Base-by-base conservation (phyloP, 2,797 vertebrate species). In the Coluber constrictor region DNA sequence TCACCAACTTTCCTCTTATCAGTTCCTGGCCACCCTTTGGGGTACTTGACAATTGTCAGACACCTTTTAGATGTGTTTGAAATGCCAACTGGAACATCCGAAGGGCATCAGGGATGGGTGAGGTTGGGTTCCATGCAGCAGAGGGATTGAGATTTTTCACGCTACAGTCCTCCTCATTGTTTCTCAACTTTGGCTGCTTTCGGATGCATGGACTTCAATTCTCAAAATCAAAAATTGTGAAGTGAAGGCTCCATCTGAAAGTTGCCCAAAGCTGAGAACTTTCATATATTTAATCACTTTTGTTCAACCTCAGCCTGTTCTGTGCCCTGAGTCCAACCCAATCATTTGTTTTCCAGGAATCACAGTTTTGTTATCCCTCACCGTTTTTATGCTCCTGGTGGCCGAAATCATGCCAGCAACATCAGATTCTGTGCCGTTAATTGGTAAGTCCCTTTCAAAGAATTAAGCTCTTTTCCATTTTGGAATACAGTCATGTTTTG, bases 321-420 rank as follows among this genome's bases (percentile, higher is more conserved):
- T 63, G 87, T 10, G 23, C 90, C 63, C 51, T 74, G 16, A 89
- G 90, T 29, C 93, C 23, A 6, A 16, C 7, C 74, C 27, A 63
- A 18, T 90, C 4, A 92, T 96, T 95, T 91, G 9, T 94, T 91
- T 97, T 97, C 60, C 97, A 99, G 99, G 99, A 94, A 99, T 99
- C 94, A 99, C 99, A 0, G 99, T 99, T 92, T 97, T 99, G 92
- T 97, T 99, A 83, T 99, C 99, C 18, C 98, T 99, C 74, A 99
- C 98, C 0, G 99, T 99, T 95, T 99, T 99, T 94, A 99, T 99
- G 99, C 97, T 99, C 92, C 98, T 99, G 37, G 98, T 99, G 91
- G 98, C 99, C 79, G 98, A 99, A 96, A 99, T 99, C 95, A 99
- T 99, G 98, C 99, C 99, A 1, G 98, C 99, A 29, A 99, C 99